A percentile compares a stretch with the other conserved stretches of the same genome.
phyloP scores from a whole-genome alignment of 2,113 vertebrate genomes.

The Gasterosteus aculeatus region DNA sequence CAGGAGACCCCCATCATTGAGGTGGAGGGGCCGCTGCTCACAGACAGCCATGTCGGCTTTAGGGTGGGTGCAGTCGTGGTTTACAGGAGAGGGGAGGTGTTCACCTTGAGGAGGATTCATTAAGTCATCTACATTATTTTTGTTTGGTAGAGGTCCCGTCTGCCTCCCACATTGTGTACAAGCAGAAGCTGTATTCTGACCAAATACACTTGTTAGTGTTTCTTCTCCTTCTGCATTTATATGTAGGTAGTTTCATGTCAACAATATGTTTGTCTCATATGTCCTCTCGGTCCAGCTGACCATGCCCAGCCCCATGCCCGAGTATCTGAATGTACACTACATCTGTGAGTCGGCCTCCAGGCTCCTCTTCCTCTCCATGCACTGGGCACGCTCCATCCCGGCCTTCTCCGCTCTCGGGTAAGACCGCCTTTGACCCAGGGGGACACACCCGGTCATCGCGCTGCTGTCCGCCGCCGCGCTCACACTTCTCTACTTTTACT shows the following conservation, averaged over 20 bases:
- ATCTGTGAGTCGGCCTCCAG: slow-evolving; percentile 98
- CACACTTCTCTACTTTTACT: neutral
- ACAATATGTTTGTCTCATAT: neutral
- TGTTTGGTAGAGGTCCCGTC: too few relatives aligned
- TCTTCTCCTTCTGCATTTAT: neutral
- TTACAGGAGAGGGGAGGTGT: neutral
- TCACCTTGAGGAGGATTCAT: neutral
- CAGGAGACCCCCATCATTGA: slow-evolving; percentile 97
- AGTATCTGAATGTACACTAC: slow-evolving; percentile 98
- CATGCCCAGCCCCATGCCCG: slow-evolving; percentile 98
- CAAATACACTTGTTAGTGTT: neutral
- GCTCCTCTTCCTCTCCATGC: slow-evolving; percentile 98
- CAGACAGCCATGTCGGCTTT: slow-evolving; percentile 96
- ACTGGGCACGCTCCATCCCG: slow-evolving; percentile 98
- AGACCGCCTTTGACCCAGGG: slow-evolving; percentile 52
- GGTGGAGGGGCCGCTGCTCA: slow-evolving; percentile 97
- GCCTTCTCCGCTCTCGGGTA: slow-evolving; percentile 98
- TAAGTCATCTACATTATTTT: too few relatives aligned
- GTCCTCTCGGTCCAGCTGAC: slow-evolving; percentile 84
- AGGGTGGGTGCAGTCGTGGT: slow-evolving; percentile 82
- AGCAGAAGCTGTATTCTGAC: neutral
- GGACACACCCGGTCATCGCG: neutral
- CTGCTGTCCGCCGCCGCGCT: neutral
- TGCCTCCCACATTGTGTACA: too few relatives aligned
- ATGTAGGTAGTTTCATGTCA: neutral